Evolutionary conservation across 1,140 invertebrate species (phyloP).

Genomic region (Scaptomyza montana): DNA sequence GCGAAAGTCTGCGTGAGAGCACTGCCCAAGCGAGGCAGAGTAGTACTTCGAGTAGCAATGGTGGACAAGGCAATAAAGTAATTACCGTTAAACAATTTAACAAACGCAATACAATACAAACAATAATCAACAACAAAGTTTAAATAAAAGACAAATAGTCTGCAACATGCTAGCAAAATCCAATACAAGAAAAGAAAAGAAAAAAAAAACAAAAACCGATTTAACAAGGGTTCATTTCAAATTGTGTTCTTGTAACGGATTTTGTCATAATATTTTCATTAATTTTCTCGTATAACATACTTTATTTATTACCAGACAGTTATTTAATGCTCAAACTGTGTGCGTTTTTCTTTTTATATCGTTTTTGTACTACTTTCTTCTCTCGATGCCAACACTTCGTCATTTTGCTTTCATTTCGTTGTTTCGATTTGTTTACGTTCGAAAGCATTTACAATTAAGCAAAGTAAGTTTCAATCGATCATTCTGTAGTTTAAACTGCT

Average conservation of each 20-base stretch:
- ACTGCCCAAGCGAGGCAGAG: conserved; percentile 84
- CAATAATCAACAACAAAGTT: conserved; percentile 11
- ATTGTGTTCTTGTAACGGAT: conserved; percentile 26
- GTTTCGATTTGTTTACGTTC: conserved; percentile 51
- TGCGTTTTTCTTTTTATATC: conserved; percentile 54
- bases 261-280: conserved; percentile 36
- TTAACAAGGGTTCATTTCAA: conserved; percentile 31
- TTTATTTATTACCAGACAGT: not conserved
- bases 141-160: not conserved
- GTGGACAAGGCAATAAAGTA: conserved; percentile 87
- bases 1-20: conserved; percentile 86
- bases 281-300: conserved; percentile 13
- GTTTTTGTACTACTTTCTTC: conserved; percentile 62
- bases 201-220: not conserved
- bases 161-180: conserved; percentile 23
- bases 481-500: conserved; percentile 61
- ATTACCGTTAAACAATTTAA: conserved; percentile 64
- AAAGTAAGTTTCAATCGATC: conserved; percentile 71
- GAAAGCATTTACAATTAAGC: conserved; percentile 80
- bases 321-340: conserved; percentile 39
- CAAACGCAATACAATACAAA: conserved; percentile 28
- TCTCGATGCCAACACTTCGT: conserved; percentile 47
- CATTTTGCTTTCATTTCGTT: conserved; percentile 61
- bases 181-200: conserved; percentile 25
- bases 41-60: conserved; percentile 85